Base-by-base conservation (phyloP, 2,113 vertebrate species). In the Lagopus muta region DNA sequence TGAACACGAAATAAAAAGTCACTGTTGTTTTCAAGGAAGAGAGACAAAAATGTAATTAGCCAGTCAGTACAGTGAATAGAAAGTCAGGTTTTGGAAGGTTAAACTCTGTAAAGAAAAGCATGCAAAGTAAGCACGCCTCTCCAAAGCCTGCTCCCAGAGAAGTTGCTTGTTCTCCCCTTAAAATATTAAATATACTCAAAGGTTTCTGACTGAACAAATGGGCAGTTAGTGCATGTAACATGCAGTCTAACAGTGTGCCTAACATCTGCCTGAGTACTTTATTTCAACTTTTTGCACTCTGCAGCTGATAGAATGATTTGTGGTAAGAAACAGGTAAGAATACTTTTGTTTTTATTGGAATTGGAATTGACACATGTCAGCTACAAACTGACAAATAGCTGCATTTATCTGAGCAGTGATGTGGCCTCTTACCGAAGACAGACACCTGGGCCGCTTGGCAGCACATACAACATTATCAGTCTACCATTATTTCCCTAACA, bases 361-460 rank as follows among this genome's bases (percentile, higher is more conserved):
- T 84, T 74, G 80, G 67, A 89, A 86, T 73, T 71, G 61, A 67
- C 77, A 61, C n/a, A 36, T 89, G 36, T 83, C 86, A 79, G 83
- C 13, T 92, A 40, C 42, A 54, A 2, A 4, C 0, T 87, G 92
- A 80, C 36, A 86, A 38, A 57, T 45, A 7, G 48, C 76, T 32
- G 28, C 36, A 40, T 54, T 60, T 72, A 30, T 22, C 17, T 62
- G 36, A 52, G 9, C 28, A 75, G 21, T 27, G 67, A 52, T 76
- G 36, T 47, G 76, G 27, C 45, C 34, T 94, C 36, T 75, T 43
- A 92, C 38, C 48, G 69, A 61, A 90, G 88, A 66, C 83, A 90
- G 45, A 85, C 74, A 78, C 50, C 67, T 81, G 52, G 58, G 54
- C 30, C 24, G 81, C 74, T 67, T 95, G 80, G 76, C 43, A 72